Conservation (phyloP, 2,888 invertebrate genomes). For the Andricus curvator region DNA sequence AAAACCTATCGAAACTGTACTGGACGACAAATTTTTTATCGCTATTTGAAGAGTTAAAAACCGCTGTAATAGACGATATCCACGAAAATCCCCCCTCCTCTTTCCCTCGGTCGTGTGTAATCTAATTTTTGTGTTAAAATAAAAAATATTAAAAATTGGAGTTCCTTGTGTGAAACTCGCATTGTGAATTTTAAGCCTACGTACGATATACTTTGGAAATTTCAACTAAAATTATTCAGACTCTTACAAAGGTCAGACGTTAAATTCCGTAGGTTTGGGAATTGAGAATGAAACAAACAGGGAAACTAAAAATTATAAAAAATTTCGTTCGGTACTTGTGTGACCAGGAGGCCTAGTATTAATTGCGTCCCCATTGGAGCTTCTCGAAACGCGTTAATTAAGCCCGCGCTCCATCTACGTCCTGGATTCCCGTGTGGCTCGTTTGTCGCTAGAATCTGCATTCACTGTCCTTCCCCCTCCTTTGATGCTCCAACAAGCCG, state of each 20-base stretch:
- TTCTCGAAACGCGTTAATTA: constrained; percentile 5
- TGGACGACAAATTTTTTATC: too few relatives aligned
- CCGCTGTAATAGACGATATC: too few relatives aligned
- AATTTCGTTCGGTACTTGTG: not conserved
- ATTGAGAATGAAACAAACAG: not conserved
- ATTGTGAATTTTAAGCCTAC: too few relatives aligned
- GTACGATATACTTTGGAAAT: too few relatives aligned
- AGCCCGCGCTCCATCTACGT: constrained; percentile 1
- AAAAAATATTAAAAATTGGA: too few relatives aligned
- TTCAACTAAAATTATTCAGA: too few relatives aligned
- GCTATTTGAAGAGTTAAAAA: too few relatives aligned
- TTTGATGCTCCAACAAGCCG: not conserved
- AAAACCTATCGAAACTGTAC: too few relatives aligned
- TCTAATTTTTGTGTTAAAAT: too few relatives aligned
- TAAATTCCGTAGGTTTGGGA: not conserved
- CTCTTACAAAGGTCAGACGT: not conserved
- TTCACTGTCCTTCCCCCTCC: constrained; percentile 2
- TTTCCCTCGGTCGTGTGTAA: too few relatives aligned
- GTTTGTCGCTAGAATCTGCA: constrained; percentile 17
- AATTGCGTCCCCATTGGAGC: constrained; percentile 11
- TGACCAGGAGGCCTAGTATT: constrained; percentile 10
- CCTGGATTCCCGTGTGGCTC: constrained; percentile 7
- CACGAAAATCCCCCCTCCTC: too few relatives aligned
- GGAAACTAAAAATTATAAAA: not conserved
- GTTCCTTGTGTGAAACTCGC: too few relatives aligned